A percentile compares a stretch with the other conserved stretches of the same genome.
phyloP scores from a whole-genome alignment of 1,140 invertebrate species.

The Heliothis virescens region DNA sequence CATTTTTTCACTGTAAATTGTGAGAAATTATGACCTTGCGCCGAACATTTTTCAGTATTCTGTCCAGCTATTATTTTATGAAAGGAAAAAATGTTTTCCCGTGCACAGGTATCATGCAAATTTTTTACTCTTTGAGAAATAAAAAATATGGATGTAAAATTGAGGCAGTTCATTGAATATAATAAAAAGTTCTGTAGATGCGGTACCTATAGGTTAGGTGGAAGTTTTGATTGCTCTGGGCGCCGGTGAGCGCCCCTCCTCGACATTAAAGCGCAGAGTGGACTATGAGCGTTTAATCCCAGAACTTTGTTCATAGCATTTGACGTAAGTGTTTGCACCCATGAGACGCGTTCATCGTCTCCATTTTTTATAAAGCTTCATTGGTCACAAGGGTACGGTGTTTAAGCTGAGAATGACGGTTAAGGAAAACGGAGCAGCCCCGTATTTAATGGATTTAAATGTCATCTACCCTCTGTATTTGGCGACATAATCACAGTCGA shows the following conservation, averaged over 20 bases:
- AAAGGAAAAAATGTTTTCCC: constrained; percentile 6
- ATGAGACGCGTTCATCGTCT: constrained; percentile 25
- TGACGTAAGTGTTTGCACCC: constrained; percentile 41
- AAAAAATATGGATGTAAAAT: not conserved
- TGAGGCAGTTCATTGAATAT: constrained; percentile 13
- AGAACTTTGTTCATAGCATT: constrained; percentile 52
- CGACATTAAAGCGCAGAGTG: constrained; percentile 39
- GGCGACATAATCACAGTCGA: not conserved
- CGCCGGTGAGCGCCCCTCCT: constrained; percentile 14
- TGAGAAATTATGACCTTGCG: not conserved
- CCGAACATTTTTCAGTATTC: not conserved
- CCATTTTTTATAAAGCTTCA: constrained; percentile 25
- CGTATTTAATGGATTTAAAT: constrained; percentile 15
- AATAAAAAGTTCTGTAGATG: constrained; percentile 16
- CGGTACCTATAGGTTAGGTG: constrained; percentile 12
- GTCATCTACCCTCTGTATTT: constrained; percentile 1
- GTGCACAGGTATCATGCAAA: not conserved
- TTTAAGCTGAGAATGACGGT: not conserved
- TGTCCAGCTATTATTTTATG: constrained; percentile 1
- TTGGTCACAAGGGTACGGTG: not conserved
- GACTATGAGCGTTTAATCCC: constrained; percentile 52
- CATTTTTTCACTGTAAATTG: not conserved
- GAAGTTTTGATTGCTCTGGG: constrained; percentile 55
- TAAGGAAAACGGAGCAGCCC: not conserved
- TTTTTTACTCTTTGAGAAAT: not conserved